These are phyloP conservation scores for Bettongia penicillata DNA, from an alignment of 2,113 vertebrate species.

Conservation along the genomic window DNA sequence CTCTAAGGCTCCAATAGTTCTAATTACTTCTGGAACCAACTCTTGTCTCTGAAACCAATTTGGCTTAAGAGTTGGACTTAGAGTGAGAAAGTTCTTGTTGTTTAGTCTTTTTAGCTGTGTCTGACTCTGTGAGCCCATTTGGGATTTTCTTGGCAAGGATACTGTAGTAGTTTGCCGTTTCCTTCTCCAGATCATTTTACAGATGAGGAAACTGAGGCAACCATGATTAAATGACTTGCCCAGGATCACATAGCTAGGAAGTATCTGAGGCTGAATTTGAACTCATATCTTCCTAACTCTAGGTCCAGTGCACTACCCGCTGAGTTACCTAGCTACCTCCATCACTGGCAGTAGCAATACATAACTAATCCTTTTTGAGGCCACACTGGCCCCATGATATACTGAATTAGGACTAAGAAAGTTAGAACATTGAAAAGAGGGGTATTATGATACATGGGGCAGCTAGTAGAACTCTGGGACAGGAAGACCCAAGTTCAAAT, in stretches of 20 bases:
- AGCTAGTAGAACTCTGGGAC: too few relatives aligned
- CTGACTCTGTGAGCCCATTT: too few relatives aligned
- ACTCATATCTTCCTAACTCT: too few relatives aligned
- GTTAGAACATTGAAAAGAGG: neutral
- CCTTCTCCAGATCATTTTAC: too few relatives aligned
- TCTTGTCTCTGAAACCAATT: neutral
- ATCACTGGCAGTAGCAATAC: neutral
- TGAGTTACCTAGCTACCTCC: neutral
- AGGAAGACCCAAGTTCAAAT: too few relatives aligned
- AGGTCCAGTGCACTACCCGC: too few relatives aligned
- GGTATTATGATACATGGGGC: too few relatives aligned
- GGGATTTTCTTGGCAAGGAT: too few relatives aligned
- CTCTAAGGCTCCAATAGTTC: neutral
- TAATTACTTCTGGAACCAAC: neutral
- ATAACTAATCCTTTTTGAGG: neutral
- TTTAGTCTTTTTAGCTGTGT: too few relatives aligned
- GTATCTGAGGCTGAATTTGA: too few relatives aligned
- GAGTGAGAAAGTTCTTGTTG: neutral
- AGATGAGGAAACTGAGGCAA: neutral
- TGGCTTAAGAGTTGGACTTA: neutral
- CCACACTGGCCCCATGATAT: neutral
- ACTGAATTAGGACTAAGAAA: neutral
- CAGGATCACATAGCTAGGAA: neutral
- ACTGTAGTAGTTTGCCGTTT: too few relatives aligned
- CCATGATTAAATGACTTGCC: too few relatives aligned